Evolutionary conservation across 2,113 vertebrate genomes (phyloP).

Genomic region (Ctenomys sociabilis): DNA sequence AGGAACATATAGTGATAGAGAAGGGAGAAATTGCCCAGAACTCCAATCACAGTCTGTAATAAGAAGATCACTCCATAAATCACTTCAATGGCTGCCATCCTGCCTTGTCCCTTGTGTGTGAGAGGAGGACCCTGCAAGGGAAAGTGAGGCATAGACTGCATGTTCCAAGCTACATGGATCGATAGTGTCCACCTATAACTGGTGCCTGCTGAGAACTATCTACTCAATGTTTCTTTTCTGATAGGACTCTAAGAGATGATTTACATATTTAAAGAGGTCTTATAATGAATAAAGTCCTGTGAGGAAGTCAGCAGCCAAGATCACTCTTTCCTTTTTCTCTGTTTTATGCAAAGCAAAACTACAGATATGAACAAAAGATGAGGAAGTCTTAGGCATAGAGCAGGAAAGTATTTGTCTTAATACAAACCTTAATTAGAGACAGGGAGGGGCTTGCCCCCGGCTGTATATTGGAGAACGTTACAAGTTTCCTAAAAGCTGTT

Average conservation of each 20-base stretch:
- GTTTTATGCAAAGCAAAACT: background rate
- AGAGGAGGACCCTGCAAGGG: background rate
- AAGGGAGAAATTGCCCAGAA: background rate
- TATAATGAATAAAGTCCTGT: background rate
- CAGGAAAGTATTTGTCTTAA: background rate
- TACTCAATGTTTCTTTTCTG: too few species aligned
- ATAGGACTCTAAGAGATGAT: background rate
- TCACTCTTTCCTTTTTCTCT: background rate
- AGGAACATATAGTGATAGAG: background rate
- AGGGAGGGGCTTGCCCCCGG: fast-evolving
- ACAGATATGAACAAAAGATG: background rate
- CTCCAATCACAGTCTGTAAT: background rate
- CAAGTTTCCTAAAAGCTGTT: background rate
- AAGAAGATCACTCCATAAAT: background rate
- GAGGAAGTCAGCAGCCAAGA: background rate
- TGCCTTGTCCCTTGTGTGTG: background rate
- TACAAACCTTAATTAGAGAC: background rate
- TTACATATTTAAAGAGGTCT: too few species aligned
- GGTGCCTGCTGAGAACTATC: background rate
- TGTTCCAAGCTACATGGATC: background rate
- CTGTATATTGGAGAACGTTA: background rate
- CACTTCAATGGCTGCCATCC: background rate
- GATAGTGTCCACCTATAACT: background rate
- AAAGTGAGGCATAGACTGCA: background rate
- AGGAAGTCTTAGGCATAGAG: background rate